A percentile compares a stretch with the other conserved stretches of the same genome.
These are phyloP conservation scores for Leucopternis melanops DNA, from an alignment of 2,113 vertebrate species.

Conservation along the genomic window DNA sequence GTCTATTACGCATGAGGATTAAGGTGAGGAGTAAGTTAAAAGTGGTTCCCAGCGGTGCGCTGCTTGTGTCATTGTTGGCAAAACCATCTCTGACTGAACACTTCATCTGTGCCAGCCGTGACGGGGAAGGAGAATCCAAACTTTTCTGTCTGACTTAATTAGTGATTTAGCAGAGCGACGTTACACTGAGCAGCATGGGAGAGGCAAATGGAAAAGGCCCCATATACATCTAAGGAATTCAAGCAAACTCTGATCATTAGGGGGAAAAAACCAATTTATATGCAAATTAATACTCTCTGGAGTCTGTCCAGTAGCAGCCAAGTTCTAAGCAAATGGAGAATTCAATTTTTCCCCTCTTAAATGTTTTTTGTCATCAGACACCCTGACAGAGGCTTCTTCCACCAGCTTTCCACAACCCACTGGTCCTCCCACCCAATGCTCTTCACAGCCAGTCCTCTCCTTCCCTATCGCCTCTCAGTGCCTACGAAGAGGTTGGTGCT, in stretches of 20 bases:
- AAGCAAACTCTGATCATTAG: neutral
- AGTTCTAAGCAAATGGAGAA: neutral
- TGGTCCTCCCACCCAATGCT: neutral
- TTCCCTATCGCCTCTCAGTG: rapidly evolving
- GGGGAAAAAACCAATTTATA: neutral
- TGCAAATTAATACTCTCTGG: neutral
- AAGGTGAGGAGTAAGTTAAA: neutral
- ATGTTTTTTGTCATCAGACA: neutral
- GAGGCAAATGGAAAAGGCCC: neutral
- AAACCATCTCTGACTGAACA: neutral
- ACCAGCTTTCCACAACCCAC: neutral
- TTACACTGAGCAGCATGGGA: neutral
- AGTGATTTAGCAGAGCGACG: neutral
- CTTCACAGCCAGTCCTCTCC: neutral
- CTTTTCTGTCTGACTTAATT: neutral
- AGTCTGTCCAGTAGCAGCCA: neutral
- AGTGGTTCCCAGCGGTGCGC: neutral
- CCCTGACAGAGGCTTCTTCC: neutral
- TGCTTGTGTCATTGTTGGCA: neutral
- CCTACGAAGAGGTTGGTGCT: neutral
- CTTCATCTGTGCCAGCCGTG: neutral
- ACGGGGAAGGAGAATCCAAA: neutral
- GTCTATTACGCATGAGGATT: neutral
- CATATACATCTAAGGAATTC: neutral
- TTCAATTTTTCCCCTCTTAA: neutral